Conservation (phyloP, 2,797 vertebrate genomes). For the Falco columbarius region DNA sequence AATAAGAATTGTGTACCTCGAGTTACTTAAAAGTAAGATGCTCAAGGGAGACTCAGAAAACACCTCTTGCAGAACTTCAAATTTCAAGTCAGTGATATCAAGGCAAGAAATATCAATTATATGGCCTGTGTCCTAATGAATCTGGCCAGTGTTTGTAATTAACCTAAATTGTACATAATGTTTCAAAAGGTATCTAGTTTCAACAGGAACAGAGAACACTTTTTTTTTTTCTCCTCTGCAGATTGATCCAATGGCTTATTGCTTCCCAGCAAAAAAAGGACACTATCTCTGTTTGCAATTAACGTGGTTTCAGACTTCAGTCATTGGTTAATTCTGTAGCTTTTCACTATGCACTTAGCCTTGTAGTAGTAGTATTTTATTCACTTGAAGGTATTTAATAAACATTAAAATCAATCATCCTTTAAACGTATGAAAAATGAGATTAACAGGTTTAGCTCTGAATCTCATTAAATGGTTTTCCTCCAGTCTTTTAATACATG, state of each 20-base stretch:
- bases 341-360: background rate
- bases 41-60: background rate
- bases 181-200: background rate
- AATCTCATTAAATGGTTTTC: background rate
- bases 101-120: background rate
- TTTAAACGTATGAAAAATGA: background rate
- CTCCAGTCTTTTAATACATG: background rate
- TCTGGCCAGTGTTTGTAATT: background rate
- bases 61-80: background rate
- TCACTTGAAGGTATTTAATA: background rate
- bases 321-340: background rate
- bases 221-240: background rate
- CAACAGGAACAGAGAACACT: background rate
- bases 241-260: background rate
- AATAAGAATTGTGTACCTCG: background rate
- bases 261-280: background rate
- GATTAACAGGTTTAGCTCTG: slow-evolving; percentile 3
- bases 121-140: background rate
- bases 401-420: background rate
- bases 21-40: background rate
- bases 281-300: background rate
- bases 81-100: background rate
- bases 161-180: background rate
- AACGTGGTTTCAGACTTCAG: background rate
- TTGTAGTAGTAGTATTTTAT: background rate